Evolutionary conservation across 2,888 invertebrate species (phyloP).

Genomic region (Drosophila histrio): DNA sequence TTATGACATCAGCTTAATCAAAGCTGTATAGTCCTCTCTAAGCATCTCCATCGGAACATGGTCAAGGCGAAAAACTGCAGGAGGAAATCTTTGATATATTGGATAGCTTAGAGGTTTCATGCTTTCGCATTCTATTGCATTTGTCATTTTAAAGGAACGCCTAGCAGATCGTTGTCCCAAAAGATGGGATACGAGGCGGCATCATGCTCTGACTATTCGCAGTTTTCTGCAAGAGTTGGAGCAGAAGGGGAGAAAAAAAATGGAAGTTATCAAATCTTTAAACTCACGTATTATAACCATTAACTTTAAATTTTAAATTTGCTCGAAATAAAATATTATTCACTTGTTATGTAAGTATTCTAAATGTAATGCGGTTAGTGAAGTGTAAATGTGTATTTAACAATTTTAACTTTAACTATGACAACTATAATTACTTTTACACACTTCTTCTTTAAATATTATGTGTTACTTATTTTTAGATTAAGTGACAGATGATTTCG

Average conservation of each 20-base stretch:
- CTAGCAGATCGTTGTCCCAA: constrained; percentile 98
- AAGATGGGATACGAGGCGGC: constrained; percentile 98
- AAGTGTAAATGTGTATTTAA: constrained; percentile 4
- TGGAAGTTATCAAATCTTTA: neutral
- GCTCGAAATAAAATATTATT: constrained; percentile 9
- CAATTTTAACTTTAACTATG: neutral
- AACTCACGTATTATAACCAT: constrained; percentile 59
- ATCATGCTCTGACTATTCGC: constrained; percentile 94
- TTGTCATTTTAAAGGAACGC: constrained; percentile 96
- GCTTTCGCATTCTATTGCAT: constrained; percentile 99
- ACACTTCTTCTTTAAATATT: constrained; percentile 14
- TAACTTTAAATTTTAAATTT: constrained; percentile 14
- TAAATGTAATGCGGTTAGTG: constrained; percentile 40
- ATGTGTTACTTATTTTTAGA: no score
- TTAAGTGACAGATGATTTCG: no score
- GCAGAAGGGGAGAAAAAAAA: constrained; percentile 15
- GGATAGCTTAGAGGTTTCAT: constrained; percentile 98
- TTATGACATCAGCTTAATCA: constrained; percentile 97
- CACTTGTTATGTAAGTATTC: constrained; percentile 30
- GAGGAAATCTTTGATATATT: constrained; percentile 99
- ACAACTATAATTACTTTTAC: constrained; percentile 7
- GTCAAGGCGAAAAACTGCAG: constrained; percentile 95
- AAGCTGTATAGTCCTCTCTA: constrained; percentile 93
- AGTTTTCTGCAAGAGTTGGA: constrained; percentile 51
- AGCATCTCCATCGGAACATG: constrained; percentile 98